Conservation (phyloP, 1,140 invertebrate species). For the Drosophila mayri region DNA sequence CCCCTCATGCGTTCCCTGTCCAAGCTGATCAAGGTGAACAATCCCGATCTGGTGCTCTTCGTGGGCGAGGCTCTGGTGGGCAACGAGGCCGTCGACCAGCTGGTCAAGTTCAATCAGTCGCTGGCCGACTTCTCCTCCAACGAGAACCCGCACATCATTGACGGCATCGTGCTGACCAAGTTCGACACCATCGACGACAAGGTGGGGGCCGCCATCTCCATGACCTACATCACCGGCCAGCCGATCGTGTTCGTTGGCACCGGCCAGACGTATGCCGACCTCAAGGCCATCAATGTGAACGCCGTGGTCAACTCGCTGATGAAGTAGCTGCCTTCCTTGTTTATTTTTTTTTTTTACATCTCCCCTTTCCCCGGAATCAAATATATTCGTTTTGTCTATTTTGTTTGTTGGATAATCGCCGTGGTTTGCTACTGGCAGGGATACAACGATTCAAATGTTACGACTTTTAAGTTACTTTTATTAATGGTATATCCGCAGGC, state of each 20-base stretch:
- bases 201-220: conserved; percentile 99
- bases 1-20: conserved; percentile 98
- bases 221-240: conserved; percentile 99
- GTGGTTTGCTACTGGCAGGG: not conserved
- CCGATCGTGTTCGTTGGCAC: conserved; percentile 99
- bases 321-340: conserved; percentile 88
- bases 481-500: conserved; percentile 39
- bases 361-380: conserved; percentile 16
- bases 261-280: conserved; percentile 99
- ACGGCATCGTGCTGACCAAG: conserved; percentile 99
- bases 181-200: conserved; percentile 99
- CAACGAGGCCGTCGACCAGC: conserved; percentile 99
- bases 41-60: conserved; percentile 98
- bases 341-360: conserved; percentile 33
- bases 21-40: conserved; percentile 95
- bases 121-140: conserved; percentile 94
- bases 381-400: conserved; percentile 41
- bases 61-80: conserved; percentile 99
- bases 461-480: conserved; percentile 27
- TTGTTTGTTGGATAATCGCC: conserved; percentile 34
- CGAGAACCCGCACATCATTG: conserved; percentile 95
- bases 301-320: conserved; percentile 98
- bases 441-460: too few relatives aligned
- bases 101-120: conserved; percentile 99
- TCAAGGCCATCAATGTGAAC: conserved; percentile 98